Evolutionary conservation across 2,797 vertebrate genomes (phyloP).

Genomic region (Pitangus sulphuratus): DNA sequence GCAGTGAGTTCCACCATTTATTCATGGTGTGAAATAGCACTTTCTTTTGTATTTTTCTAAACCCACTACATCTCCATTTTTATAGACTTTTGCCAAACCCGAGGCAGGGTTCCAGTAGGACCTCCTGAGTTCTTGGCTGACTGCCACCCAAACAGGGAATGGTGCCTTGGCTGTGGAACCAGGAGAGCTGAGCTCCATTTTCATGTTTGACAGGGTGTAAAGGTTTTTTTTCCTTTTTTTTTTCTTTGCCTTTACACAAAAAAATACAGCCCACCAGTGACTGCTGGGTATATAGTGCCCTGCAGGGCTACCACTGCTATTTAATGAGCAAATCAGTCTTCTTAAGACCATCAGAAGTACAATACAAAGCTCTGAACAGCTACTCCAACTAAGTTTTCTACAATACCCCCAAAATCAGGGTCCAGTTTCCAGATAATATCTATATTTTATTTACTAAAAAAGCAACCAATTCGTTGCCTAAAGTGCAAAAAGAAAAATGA

Average conservation of each 20-base stretch:
- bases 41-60: conserved; percentile 33
- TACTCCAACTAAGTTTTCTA: neutral
- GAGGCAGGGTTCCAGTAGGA: conserved; percentile 41
- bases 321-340: neutral
- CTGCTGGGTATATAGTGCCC: neutral
- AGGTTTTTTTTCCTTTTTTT: neutral
- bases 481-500: neutral
- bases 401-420: rapidly evolving
- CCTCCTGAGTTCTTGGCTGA: conserved; percentile 52
- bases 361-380: neutral
- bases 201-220: neutral
- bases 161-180: neutral
- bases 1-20: neutral
- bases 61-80: conserved; percentile 38
- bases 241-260: neutral
- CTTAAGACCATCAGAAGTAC: neutral
- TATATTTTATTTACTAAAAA: neutral
- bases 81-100: conserved; percentile 16
- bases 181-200: neutral
- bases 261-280: neutral
- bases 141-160: neutral
- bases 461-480: neutral
- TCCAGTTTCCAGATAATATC: neutral
- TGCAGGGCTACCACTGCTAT: neutral
- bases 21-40: conserved; percentile 13